Evolutionary conservation across 1,140 invertebrate genomes (phyloP).

Genomic region (Drosophila dunni): DNA sequence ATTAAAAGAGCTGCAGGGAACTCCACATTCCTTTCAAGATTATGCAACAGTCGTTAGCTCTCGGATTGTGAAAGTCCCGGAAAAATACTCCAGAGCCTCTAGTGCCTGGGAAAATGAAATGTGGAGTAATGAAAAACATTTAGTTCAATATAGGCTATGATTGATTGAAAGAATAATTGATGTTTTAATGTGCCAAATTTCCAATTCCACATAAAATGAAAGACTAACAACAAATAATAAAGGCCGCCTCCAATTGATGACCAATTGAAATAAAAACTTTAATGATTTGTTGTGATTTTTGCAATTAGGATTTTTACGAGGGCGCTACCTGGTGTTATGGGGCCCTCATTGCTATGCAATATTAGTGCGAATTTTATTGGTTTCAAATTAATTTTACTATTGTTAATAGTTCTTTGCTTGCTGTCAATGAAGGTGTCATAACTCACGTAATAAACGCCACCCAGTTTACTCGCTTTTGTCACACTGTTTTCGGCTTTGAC

Average conservation of each 20-base stretch:
- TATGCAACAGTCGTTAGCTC: slow-evolving; percentile 6
- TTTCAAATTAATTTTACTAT: slow-evolving; percentile 72
- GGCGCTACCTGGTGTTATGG: slow-evolving; percentile 65
- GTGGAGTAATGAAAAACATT: background rate
- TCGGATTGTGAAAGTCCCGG: background rate
- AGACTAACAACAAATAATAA: slow-evolving; percentile 6
- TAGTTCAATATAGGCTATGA: slow-evolving; percentile 13
- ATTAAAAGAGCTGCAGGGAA: background rate
- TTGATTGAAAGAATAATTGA: slow-evolving; percentile 62
- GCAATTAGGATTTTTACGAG: slow-evolving; percentile 73
- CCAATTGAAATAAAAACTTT: slow-evolving; percentile 73
- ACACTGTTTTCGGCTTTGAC: slow-evolving; percentile 24
- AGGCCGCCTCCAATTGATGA: slow-evolving; percentile 29
- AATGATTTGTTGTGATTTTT: slow-evolving; percentile 81
- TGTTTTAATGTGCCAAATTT: slow-evolving; percentile 31
- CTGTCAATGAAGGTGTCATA: slow-evolving; percentile 61
- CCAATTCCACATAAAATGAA: background rate
- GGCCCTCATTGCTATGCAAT: slow-evolving; percentile 64
- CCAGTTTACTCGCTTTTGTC: slow-evolving; percentile 64
- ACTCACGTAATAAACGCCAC: slow-evolving; percentile 75
- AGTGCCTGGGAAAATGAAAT: background rate
- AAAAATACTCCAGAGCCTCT: background rate
- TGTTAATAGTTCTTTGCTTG: slow-evolving; percentile 63
- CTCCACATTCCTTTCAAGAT: slow-evolving; percentile 16
- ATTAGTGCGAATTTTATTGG: slow-evolving; percentile 69